Evolutionary conservation across 1,140 invertebrate genomes (phyloP).

Genomic region (Portunus trituberculatus): DNA sequence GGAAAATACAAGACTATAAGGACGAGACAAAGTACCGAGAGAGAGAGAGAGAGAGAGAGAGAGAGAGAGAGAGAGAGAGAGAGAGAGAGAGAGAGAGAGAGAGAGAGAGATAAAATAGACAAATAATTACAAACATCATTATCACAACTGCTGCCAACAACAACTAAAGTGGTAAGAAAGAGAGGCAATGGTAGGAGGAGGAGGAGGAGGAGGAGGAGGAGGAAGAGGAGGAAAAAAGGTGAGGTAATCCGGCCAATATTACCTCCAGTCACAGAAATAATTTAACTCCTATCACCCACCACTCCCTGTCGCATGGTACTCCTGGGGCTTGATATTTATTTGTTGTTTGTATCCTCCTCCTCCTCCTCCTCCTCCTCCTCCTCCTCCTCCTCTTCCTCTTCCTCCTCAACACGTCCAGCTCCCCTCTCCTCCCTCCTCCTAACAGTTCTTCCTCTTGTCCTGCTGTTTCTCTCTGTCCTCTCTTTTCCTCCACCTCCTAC

Average conservation of each 20-base stretch:
- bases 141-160: too few relatives aligned
- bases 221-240: neutral
- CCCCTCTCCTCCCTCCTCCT: constrained; percentile 35
- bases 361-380: neutral
- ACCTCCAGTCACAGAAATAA: constrained; percentile 46
- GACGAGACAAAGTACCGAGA: neutral
- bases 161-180: neutral
- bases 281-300: neutral
- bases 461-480: neutral
- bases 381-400: constrained; percentile 2
- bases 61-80: neutral
- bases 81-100: neutral
- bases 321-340: constrained; percentile 21
- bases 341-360: neutral
- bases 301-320: neutral
- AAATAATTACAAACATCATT: neutral
- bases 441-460: constrained; percentile 2
- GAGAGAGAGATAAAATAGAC: neutral
- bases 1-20: too few relatives aligned
- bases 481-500: neutral
- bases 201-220: neutral
- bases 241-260: neutral
- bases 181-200: neutral
- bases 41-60: neutral
- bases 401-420: neutral